These are phyloP conservation scores for Porites lobata DNA, from an alignment of 92 coral and sea anemone species.

Conservation along the genomic window DNA sequence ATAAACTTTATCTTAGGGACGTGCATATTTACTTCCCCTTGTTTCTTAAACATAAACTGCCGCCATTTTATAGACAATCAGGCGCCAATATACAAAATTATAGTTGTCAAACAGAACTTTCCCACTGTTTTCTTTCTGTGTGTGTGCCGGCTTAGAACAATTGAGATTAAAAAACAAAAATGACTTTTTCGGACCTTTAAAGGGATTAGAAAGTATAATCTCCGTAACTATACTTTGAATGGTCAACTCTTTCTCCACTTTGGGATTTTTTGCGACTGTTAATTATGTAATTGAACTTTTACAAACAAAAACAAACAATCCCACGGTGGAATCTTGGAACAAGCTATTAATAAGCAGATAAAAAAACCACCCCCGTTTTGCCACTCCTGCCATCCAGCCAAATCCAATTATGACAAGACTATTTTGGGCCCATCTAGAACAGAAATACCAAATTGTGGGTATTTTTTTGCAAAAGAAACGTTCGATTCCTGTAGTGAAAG, in stretches of 20 bases:
- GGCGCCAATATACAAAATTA: conserved; percentile 11
- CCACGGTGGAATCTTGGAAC: conserved; percentile 19
- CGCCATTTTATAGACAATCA: background rate
- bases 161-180: background rate
- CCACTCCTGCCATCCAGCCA: background rate
- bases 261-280: background rate
- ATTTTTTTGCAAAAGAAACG: background rate
- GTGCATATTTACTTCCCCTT: no score
- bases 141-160: background rate
- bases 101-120: conserved; percentile 1
- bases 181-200: background rate
- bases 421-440: conserved; percentile 16
- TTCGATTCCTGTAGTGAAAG: conserved; percentile 5
- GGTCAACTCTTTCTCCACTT: background rate
- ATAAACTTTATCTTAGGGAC: no score
- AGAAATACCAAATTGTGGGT: background rate
- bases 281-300: background rate
- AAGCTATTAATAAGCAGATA: conserved; percentile 20
- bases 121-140: background rate
- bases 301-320: conserved; percentile 4
- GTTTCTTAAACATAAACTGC: background rate
- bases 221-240: background rate
- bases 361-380: background rate
- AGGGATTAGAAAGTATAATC: conserved; percentile 21
- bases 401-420: background rate